Evolutionary conservation across 2,113 vertebrate genomes (phyloP).

Genomic region (Alosa alosa): DNA sequence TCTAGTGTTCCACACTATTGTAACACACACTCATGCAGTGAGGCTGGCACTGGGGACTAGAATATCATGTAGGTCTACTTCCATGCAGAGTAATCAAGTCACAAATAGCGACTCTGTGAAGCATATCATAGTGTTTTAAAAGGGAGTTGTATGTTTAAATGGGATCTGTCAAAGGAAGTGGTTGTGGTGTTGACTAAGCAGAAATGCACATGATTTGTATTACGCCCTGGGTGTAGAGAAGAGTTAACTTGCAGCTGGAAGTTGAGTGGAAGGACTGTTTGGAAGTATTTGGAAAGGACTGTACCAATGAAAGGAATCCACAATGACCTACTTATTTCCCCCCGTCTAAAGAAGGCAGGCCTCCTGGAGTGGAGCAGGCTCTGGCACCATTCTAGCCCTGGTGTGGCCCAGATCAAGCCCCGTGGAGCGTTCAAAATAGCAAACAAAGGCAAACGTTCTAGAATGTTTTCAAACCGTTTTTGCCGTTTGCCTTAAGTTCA

Average conservation of each 20-base stretch:
- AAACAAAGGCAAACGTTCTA: not conserved
- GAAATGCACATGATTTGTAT: not conserved
- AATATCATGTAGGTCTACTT: too few relatives aligned
- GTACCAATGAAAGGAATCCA: slow-evolving; percentile 73
- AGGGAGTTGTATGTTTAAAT: not conserved
- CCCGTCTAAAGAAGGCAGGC: slow-evolving; percentile 54
- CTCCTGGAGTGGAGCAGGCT: not conserved
- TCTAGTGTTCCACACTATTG: not conserved
- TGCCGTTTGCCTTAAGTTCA: not conserved
- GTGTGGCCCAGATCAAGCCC: not conserved
- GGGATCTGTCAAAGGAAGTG: not conserved
- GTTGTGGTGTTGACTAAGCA: not conserved
- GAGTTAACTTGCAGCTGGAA: slow-evolving; percentile 66
- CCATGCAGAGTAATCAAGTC: not conserved
- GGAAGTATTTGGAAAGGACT: slow-evolving; percentile 67
- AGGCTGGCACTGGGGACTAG: not conserved
- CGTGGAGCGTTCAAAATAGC: not conserved
- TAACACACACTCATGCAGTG: not conserved
- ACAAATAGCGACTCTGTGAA: not conserved
- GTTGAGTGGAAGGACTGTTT: slow-evolving; percentile 62
- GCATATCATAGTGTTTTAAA: not conserved
- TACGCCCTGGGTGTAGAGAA: not conserved
- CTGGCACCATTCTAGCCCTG: not conserved
- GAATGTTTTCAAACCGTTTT: not conserved
- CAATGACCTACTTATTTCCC: slow-evolving; percentile 67